Conservation (phyloP, 2,113 vertebrate genomes). For the Silurus glanis region DNA sequence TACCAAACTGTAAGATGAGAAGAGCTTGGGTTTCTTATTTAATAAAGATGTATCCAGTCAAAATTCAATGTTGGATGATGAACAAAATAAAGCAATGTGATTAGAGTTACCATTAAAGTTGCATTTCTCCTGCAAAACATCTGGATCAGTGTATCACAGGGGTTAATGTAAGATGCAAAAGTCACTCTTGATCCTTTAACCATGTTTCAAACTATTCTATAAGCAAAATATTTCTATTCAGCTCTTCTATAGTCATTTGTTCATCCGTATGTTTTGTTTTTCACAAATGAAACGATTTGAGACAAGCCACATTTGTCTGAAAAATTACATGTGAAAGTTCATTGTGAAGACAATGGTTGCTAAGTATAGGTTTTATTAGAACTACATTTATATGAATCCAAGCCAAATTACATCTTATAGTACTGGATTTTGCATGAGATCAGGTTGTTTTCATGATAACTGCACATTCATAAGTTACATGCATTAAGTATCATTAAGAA, state of each 20-base stretch:
- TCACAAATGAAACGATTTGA: background rate
- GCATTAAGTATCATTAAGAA: background rate
- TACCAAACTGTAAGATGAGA: conserved; percentile 53
- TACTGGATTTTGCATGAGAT: background rate
- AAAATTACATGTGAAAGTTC: background rate
- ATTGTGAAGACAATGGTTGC: background rate
- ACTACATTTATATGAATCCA: background rate
- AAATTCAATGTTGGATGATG: conserved; percentile 57
- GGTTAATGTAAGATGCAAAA: conserved; percentile 21
- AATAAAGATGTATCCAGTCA: conserved; percentile 43
- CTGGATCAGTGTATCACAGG: background rate
- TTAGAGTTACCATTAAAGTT: conserved; percentile 53
- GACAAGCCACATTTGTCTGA: background rate
- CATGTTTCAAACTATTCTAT: background rate
- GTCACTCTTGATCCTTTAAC: conserved; percentile 8
- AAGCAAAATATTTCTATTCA: background rate
- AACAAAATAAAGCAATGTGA: conserved; percentile 58
- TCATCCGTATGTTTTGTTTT: background rate
- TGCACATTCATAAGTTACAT: background rate
- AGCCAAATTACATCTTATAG: background rate
- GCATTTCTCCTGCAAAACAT: background rate
- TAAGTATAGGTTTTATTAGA: background rate
- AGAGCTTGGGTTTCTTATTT: conserved; percentile 36
- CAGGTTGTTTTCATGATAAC: background rate
- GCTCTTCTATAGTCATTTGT: conserved; percentile 1